Evolutionary conservation across 2,888 invertebrate genomes (phyloP).

Genomic region (Macroteleia sp.): DNA sequence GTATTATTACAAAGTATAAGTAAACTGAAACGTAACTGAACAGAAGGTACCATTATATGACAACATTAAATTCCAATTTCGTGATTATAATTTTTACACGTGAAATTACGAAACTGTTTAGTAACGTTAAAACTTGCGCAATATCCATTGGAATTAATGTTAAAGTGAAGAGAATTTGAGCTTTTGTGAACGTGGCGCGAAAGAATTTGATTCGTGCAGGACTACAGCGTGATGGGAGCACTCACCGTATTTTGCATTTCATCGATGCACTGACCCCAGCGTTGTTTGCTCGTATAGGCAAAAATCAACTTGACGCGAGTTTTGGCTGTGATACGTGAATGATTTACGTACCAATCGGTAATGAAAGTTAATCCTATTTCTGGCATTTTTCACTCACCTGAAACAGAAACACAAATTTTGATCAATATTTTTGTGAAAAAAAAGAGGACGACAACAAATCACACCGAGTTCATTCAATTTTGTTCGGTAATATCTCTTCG

Average conservation of each 20-base stretch:
- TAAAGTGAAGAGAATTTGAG: conserved; percentile 42
- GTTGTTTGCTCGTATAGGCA: conserved; percentile 52
- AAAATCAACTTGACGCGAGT: conserved; percentile 60
- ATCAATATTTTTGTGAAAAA: conserved; percentile 43
- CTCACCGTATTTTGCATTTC: conserved; percentile 60
- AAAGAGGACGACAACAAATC: conserved; percentile 29
- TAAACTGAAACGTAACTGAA: neutral
- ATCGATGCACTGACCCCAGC: conserved; percentile 57
- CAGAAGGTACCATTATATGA: neutral
- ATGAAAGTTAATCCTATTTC: conserved; percentile 63
- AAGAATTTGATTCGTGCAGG: conserved; percentile 57
- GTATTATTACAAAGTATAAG: too few species aligned
- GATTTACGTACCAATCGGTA: conserved; percentile 62
- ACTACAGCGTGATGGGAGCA: conserved; percentile 53
- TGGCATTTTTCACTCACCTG: conserved; percentile 58
- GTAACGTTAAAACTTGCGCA: conserved; percentile 26
- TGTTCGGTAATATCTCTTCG: conserved; percentile 21
- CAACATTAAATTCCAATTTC: neutral
- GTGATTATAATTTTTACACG: conserved; percentile 8
- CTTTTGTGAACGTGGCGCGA: conserved; percentile 44
- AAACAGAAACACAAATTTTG: conserved; percentile 58
- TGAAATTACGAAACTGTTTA: conserved; percentile 12
- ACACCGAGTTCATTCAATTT: conserved; percentile 39
- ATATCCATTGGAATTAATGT: conserved; percentile 45
- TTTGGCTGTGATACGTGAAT: conserved; percentile 57